These are phyloP conservation scores for Thryonomys swinderianus DNA, from an alignment of 2,113 vertebrate genomes.

Conservation along the genomic window DNA sequence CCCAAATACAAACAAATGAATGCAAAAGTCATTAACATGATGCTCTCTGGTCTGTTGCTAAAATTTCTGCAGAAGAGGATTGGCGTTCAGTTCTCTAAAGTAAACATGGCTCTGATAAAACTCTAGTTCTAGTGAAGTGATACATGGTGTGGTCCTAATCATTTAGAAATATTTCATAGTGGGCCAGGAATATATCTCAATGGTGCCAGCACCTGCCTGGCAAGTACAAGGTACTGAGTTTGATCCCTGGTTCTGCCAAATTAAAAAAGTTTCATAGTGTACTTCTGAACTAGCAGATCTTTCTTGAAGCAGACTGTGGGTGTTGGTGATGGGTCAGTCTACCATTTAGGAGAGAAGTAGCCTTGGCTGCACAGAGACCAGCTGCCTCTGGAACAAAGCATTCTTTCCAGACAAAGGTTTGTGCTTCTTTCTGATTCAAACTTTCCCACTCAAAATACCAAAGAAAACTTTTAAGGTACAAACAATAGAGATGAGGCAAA, in stretches of 20 bases:
- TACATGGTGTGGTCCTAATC: neutral
- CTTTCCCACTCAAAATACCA: neutral
- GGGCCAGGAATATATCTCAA: too few relatives aligned
- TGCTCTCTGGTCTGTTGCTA: neutral
- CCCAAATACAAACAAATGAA: accelerated
- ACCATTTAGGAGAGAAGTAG: neutral
- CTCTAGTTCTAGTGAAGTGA: neutral
- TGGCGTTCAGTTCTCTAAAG: neutral
- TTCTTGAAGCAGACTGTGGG: slow-evolving; percentile 24
- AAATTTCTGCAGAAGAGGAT: neutral
- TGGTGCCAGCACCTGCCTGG: too few relatives aligned
- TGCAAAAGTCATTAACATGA: too few relatives aligned
- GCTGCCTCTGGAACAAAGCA: neutral
- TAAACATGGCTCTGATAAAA: neutral
- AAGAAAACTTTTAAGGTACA: slow-evolving; percentile 32
- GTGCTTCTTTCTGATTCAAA: neutral
- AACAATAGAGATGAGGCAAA: slow-evolving; percentile 28
- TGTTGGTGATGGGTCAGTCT: neutral
- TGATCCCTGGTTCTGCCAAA: too few relatives aligned
- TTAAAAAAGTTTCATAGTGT: neutral
- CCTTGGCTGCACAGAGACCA: neutral
- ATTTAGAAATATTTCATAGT: neutral
- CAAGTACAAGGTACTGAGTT: too few relatives aligned
- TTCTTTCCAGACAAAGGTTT: neutral
- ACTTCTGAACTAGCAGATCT: neutral